Base-by-base conservation (phyloP, 2,113 vertebrate genomes). In the Machaerirhynchus nigripectus region DNA sequence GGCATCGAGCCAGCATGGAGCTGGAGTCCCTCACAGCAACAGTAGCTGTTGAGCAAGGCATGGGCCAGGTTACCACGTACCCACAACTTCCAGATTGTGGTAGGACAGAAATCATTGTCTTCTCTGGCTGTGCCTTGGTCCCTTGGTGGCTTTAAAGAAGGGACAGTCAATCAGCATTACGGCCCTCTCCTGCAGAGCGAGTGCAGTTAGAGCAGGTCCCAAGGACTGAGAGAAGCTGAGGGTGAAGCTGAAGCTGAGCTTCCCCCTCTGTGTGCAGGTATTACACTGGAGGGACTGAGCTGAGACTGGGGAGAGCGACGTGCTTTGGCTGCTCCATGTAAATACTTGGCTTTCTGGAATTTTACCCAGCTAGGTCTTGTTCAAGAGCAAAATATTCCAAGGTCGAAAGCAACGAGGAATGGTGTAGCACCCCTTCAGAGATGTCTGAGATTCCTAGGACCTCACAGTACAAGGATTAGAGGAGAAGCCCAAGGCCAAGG, bases 301-400 rank as follows among this genome's bases (percentile, higher is more conserved):
- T 42, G 35, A 64, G 46, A 8, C 19, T 31, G 49, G 33, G 33
- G 39, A n/a, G 15, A 15, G 22, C 0, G 1, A 53, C 0, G 0
- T 61, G 46, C 18, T 87, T 40, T 71, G 47, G 33, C 53, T 63
- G n/a, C 26, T 86, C n/a, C 21, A 1, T 30, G 23, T 47, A 40
- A 65, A 52, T 59, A 33, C n/a, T 75, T 8, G 3, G 23, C 65
- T 55, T 39, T 28, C 69, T 78, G 64, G 28, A 73, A 24, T 44
- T n/a, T 40, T 37, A 37, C 17, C 9, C 46, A n/a, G 21, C 82
- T 46, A 82, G 15, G 22, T 61, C 50, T 63, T 37, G 21, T 33
- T 57, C 17, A 20, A 57, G 50, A 67, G 47, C 42, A 85, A 57
- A 87, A 73, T 22, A 42, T 15, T 84, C 53, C 0, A 1, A 8